Evolutionary conservation across 1,140 invertebrate genomes (phyloP), one percentile per base, ranked within the genome.

Genomic region (Wasmannia auropunctata): DNA sequence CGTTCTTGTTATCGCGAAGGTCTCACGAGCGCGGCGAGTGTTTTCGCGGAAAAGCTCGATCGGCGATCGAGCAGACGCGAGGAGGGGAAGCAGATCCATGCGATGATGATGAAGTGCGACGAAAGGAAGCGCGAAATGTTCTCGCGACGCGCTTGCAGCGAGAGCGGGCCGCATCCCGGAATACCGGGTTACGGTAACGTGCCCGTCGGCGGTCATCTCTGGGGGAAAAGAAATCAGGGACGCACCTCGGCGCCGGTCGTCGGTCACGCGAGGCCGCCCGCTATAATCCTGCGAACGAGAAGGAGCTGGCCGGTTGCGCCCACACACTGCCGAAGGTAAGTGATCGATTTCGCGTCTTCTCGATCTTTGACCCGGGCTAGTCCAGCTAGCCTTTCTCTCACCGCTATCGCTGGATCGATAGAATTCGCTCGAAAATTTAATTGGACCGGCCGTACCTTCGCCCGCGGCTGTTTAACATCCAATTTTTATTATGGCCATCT

Each of bases 231-330:
- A 67, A 94, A 94, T 76, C 96, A 96, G 87, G 96, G 96, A 93
- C 94, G 96, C 25, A 97, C 96, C 8, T 97, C 96, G 2, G 96
- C 96, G 1, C 96, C 96, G 3, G 96, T 97, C 79, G 96, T 97
- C 94, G 96, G 96, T 49, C 95, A 95, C 86, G 92, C 95, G 7
- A 95, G 95, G 60, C 95, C 95, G 43, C 94, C 96, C 0, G 96
- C 95, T 6, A 95, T 97, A n/a, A 96, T 97, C 49, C 94, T 97
- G 16, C 95, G 96, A 31, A 97, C 96, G 0, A 94, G 96, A 62
- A 95, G 96, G 37, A 96, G 96, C 92, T 97, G 96, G 96, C 96
- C 96, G 0, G 96, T 96, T 28, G 96, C 96, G 3, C 96, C 96
- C 16, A 95, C 96, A 72, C 96, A 96, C 2, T 96, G 95, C 90